Percentiles rank a stretch among this genome's conserved stretches.
These are phyloP conservation scores for Meda fulgida DNA, from an alignment of 2,797 vertebrate genomes.

Conservation along the genomic window DNA sequence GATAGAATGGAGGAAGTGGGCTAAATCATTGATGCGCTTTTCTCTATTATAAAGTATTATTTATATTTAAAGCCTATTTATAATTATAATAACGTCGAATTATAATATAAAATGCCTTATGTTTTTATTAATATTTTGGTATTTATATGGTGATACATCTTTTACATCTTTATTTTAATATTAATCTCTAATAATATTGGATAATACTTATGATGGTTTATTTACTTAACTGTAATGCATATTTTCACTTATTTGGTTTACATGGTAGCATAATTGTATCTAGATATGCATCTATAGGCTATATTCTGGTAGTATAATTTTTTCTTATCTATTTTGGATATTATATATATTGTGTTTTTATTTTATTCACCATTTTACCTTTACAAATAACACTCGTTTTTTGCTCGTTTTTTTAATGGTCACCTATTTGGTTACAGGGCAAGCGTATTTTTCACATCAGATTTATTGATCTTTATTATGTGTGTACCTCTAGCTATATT, in stretches of 20 bases:
- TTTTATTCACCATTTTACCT: too few species aligned
- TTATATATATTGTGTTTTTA: too few species aligned
- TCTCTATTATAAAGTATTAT: not conserved
- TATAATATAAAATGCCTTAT: slow-evolving; percentile 18
- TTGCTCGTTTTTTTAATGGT: not conserved
- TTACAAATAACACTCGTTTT: too few species aligned
- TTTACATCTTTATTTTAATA: slow-evolving; percentile 19
- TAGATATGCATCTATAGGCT: not conserved
- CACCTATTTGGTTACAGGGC: not conserved
- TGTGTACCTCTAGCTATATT: not conserved
- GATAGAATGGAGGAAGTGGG: not conserved
- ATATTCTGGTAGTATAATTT: not conserved
- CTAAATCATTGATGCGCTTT: slow-evolving; percentile 13
- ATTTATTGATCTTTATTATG: not conserved
- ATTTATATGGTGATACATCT: slow-evolving; percentile 1
- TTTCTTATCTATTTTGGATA: not conserved
- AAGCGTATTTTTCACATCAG: not conserved
- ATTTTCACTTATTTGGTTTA: not conserved
- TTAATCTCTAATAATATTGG: not conserved
- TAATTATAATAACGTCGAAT: slow-evolving; percentile 30
- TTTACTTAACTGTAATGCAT: not conserved
- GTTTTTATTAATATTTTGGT: not conserved
- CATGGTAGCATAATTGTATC: not conserved
- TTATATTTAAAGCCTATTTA: slow-evolving; percentile 19
- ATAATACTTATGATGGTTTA: not conserved